phyloP scores from a whole-genome alignment of 2,797 vertebrate genomes.

The Rhinichthys osculus region DNA sequence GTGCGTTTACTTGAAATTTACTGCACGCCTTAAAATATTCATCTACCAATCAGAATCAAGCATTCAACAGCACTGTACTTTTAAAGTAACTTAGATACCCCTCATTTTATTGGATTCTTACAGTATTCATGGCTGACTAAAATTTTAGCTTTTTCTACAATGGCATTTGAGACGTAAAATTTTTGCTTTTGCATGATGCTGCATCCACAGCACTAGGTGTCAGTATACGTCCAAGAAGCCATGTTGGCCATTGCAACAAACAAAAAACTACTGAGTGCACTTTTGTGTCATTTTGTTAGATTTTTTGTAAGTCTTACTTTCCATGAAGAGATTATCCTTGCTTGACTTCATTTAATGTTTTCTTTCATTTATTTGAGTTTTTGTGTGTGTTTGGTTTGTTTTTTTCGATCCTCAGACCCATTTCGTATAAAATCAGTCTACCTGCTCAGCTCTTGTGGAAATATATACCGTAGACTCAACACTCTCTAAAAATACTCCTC shows the following conservation, averaged over 20 bases:
- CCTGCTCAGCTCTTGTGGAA: slow-evolving; percentile 52
- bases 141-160: neutral
- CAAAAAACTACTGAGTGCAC: neutral
- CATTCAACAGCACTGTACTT: neutral
- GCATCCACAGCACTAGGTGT: neutral
- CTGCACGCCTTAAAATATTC: neutral
- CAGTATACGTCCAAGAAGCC: neutral
- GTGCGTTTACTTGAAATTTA: neutral
- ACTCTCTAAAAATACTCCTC: slow-evolving; percentile 61
- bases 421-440: slow-evolving; percentile 49
- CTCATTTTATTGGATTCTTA: neutral
- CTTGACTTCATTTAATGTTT: slow-evolving; percentile 12
- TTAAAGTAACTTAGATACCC: neutral
- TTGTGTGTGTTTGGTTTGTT: neutral
- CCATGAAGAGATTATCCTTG: neutral
- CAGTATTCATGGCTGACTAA: neutral
- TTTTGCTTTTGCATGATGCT: neutral
- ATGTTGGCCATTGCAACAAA: neutral
- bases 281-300: neutral
- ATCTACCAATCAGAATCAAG: neutral
- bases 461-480: slow-evolving; percentile 58
- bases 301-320: neutral
- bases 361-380: slow-evolving; percentile 17
- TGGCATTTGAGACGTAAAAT: neutral
- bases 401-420: neutral